These are phyloP conservation scores for Halotydeus destructor DNA, from an alignment of 1,140 invertebrate species.

Conservation along the genomic window DNA sequence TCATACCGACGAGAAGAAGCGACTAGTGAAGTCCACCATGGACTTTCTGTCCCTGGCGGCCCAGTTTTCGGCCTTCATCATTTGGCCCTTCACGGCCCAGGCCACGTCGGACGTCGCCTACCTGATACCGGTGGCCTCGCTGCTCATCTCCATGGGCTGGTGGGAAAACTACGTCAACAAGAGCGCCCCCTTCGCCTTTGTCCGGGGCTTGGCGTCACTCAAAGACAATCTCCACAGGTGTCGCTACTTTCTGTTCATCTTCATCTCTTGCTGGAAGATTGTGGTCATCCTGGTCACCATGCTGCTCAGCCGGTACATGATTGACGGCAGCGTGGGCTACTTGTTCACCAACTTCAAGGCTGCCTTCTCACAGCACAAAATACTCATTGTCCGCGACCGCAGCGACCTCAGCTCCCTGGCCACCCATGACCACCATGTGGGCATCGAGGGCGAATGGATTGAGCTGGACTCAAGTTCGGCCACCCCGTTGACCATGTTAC, in stretches of 20 bases:
- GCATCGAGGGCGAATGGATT: slow-evolving; percentile 15
- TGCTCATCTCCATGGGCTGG: slow-evolving; percentile 74
- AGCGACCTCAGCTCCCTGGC: slow-evolving; percentile 2
- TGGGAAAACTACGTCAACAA: slow-evolving; percentile 85
- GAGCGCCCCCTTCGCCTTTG: slow-evolving; percentile 32
- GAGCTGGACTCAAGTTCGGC: slow-evolving; percentile 13
- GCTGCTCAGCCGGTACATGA: slow-evolving; percentile 41
- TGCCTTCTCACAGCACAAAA: slow-evolving; percentile 14
- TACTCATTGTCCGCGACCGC: slow-evolving; percentile 10
- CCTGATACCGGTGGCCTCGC: slow-evolving; percentile 43
- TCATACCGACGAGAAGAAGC: slow-evolving; percentile 11
- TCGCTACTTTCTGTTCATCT: slow-evolving; percentile 38
- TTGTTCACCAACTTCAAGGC: slow-evolving; percentile 15
- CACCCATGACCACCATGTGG: slow-evolving; percentile 7
- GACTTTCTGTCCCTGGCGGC: slow-evolving; percentile 21
- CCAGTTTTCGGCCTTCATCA: slow-evolving; percentile 60
- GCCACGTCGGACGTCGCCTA: background rate
- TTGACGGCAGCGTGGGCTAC: slow-evolving; percentile 3
- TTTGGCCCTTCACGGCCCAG: slow-evolving; percentile 41
- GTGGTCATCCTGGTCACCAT: slow-evolving; percentile 28
- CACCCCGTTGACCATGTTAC: slow-evolving; percentile 44
- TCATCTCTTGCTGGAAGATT: slow-evolving; percentile 24
- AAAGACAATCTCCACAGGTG: slow-evolving; percentile 52
- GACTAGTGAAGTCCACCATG: slow-evolving; percentile 16
- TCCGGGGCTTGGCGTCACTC: slow-evolving; percentile 52